Evolutionary conservation across 2,888 invertebrate genomes (phyloP), one percentile per base, ranked within the genome.

Genomic region (Melinopterus prodromus): DNA sequence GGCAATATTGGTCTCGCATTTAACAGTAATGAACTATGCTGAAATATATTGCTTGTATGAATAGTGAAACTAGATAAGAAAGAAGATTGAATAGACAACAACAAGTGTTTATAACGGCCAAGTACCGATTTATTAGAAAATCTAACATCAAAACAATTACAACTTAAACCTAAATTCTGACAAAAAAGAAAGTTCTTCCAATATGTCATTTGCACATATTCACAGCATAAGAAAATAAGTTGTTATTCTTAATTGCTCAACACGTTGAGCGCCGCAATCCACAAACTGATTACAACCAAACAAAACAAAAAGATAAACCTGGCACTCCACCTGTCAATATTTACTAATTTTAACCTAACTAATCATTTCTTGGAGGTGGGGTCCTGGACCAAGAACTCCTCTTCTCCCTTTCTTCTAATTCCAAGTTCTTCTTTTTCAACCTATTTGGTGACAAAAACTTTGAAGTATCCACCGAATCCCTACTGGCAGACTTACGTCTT

Each of bases 381-480:
- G 91, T 90, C 82, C 90, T 91, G 0, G 92, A 92, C 92, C 93
- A 92, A 0, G 92, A 92, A 82, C 90, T 90, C 71, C 88, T 88
- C 37, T 87, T 83, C 53, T 84, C 84, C 90, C 26, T 26, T 26
- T 26, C 26, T 26, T 26, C 26, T 3, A 26, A 26, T 26, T 53
- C 53, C 53, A 53, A 9, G 12, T 83, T 9, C 91, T 91, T 82
- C 90, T 91, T 85, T 26, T 85, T 83, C 77, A 87, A 82, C 80
- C 86, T 86, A 86, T 84, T 85, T 15, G 88, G 88, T 7, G 88
- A 87, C 81, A 88, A 85, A 83, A 88, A 88, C 76, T 86, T 87
- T 0, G 88, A 86, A 84, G 88, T 88, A 84, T 88, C 88, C 12
- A 87, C 86, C 15, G 77, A 78, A 72, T 71, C 80, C 35, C 82